Evolutionary conservation across 2,888 invertebrate genomes (phyloP).

Genomic region (Oxystoma pomonae): DNA sequence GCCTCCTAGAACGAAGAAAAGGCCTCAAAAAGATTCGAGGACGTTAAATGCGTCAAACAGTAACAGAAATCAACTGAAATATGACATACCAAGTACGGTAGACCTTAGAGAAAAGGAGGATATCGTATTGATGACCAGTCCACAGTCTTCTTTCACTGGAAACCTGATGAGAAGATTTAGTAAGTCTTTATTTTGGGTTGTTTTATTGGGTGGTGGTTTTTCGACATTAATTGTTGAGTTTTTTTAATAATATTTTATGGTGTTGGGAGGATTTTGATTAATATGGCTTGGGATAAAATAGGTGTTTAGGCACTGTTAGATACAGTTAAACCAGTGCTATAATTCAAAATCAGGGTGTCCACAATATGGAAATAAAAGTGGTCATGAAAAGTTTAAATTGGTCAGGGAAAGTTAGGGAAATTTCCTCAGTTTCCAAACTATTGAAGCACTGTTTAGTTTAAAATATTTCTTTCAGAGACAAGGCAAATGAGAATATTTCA

Average conservation of each 20-base stretch:
- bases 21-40: conserved; percentile 28
- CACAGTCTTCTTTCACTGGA: conserved; percentile 61
- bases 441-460: too few species aligned
- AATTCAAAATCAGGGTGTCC: too few species aligned
- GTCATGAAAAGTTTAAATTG: too few species aligned
- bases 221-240: neutral
- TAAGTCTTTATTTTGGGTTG: conserved; percentile 58
- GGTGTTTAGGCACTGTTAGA: neutral
- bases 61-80: conserved; percentile 17
- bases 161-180: conserved; percentile 81
- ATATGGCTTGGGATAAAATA: neutral
- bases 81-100: conserved; percentile 69
- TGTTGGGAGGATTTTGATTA: conserved; percentile 13
- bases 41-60: neutral
- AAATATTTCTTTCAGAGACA: too few species aligned
- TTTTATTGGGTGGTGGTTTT: conserved; percentile 10
- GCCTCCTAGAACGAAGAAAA: conserved; percentile 54
- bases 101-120: conserved; percentile 56
- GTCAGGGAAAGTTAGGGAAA: too few species aligned
- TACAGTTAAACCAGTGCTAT: too few species aligned
- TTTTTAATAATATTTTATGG: conserved; percentile 2
- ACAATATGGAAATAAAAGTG: too few species aligned
- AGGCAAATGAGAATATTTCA: too few species aligned
- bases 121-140: conserved; percentile 32
- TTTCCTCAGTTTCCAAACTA: too few species aligned